These are phyloP conservation scores for Odontesthes bonariensis DNA, from an alignment of 2,113 vertebrate species.

Conservation along the genomic window DNA sequence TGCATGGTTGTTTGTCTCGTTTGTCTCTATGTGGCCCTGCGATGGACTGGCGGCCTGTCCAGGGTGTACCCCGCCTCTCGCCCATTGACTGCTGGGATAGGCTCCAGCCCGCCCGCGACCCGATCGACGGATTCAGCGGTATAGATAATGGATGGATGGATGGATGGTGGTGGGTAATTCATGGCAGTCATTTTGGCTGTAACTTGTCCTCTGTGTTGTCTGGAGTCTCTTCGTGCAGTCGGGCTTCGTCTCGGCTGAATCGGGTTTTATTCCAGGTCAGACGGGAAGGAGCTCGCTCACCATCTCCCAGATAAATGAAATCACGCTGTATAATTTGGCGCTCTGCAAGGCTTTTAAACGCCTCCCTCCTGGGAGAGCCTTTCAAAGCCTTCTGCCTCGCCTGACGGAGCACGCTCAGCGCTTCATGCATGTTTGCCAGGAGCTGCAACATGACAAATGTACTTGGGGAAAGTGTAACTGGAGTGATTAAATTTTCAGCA, in stretches of 20 bases:
- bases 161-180: conserved; percentile 6
- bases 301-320: conserved; percentile 25
- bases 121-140: no score
- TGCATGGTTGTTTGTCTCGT: no score
- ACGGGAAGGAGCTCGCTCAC: not conserved
- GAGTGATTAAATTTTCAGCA: conserved; percentile 35
- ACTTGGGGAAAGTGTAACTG: not conserved
- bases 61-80: no score
- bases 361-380: conserved; percentile 16
- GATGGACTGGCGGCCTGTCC: no score
- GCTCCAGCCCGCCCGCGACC: no score
- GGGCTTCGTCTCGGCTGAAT: not conserved
- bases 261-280: conserved; percentile 8
- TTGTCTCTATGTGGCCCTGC: no score
- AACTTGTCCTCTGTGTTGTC: not conserved
- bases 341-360: conserved; percentile 23
- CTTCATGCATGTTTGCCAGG: not conserved
- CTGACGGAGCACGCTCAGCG: conserved; percentile 19
- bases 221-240: not conserved
- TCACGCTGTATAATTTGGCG: conserved; percentile 20
- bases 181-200: not conserved
- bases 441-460: conserved; percentile 1
- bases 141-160: no score
- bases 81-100: no score
- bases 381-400: conserved; percentile 4